Conservation (phyloP, 2,888 invertebrate species). For the Thyatira batis region DNA sequence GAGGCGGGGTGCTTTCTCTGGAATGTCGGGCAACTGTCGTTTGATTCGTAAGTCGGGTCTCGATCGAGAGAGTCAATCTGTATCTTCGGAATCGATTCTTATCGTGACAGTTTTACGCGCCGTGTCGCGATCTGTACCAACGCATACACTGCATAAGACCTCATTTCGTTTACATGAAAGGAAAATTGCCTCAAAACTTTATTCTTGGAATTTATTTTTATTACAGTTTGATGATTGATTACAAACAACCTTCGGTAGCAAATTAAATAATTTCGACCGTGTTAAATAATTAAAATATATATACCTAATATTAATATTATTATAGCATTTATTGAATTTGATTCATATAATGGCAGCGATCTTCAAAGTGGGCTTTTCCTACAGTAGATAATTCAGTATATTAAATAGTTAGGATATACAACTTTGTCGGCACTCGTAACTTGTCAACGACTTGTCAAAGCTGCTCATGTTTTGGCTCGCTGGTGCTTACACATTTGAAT, state of each 20-base stretch:
- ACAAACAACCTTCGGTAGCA: not conserved
- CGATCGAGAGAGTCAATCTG: slow-evolving; percentile 59
- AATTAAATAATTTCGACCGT: not conserved
- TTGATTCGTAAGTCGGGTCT: slow-evolving; percentile 42
- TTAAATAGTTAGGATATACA: slow-evolving; percentile 21
- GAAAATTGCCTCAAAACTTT: not conserved
- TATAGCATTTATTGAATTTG: not conserved
- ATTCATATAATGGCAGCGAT: not conserved
- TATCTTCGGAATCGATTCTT: slow-evolving; percentile 71
- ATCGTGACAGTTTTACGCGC: slow-evolving; percentile 78
- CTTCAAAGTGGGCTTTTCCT: not conserved
- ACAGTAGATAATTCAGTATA: slow-evolving; percentile 6
- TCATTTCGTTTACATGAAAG: slow-evolving; percentile 19
- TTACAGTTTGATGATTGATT: not conserved
- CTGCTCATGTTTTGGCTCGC: slow-evolving; percentile 38
- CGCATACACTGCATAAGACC: slow-evolving; percentile 40
- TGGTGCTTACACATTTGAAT: slow-evolving; percentile 44
- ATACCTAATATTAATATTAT: too few species aligned
- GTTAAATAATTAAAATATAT: not conserved
- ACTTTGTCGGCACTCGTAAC: slow-evolving; percentile 36
- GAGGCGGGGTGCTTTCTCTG: slow-evolving; percentile 52
- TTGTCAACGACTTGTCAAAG: slow-evolving; percentile 48
- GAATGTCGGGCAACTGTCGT: slow-evolving; percentile 62
- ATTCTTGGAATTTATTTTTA: not conserved
- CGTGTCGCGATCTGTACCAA: slow-evolving; percentile 59